Evolutionary conservation across 1,140 invertebrate genomes (phyloP).

Genomic region (Caenorhabditis inopinata): DNA sequence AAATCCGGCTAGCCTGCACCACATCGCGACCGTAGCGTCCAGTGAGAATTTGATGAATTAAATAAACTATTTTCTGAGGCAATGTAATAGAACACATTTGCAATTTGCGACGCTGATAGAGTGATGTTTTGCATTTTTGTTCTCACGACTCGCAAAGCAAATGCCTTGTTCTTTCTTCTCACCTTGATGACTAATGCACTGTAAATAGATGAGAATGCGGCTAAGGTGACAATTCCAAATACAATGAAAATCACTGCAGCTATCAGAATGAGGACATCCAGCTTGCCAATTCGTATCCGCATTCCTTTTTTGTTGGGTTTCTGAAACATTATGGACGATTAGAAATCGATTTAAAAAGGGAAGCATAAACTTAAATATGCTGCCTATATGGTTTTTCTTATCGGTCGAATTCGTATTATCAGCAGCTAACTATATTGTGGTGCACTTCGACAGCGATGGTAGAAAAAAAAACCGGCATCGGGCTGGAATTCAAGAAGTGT

Average conservation of each 20-base stretch:
- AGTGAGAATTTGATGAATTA: too few relatives aligned
- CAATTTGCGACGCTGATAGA: too few relatives aligned
- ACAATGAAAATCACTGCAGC: neutral
- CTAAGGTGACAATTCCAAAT: conserved; percentile 25
- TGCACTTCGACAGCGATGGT: neutral
- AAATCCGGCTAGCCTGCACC: too few relatives aligned
- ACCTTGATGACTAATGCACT: conserved; percentile 7
- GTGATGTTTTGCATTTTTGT: neutral
- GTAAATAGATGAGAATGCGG: conserved; percentile 25
- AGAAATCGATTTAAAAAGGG: neutral
- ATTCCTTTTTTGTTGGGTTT: too few relatives aligned
- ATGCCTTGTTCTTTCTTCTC: neutral
- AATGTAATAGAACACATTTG: too few relatives aligned
- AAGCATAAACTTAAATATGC: conserved; percentile 13
- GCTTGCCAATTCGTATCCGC: neutral
- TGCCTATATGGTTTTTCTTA: conserved; percentile 5
- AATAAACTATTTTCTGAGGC: too few relatives aligned
- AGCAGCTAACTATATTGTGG: conserved; percentile 31
- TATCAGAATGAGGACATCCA: conserved; percentile 9
- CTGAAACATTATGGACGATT: neutral
- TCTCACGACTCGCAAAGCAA: neutral
- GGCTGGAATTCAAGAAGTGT: neutral
- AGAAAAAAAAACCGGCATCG: neutral
- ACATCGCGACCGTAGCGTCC: too few relatives aligned
- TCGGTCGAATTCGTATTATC: neutral